Percentiles rank a stretch among this genome's conserved stretches.
Conservation (phyloP, 2,797 vertebrate genomes). For the Oophaga sylvatica region DNA sequence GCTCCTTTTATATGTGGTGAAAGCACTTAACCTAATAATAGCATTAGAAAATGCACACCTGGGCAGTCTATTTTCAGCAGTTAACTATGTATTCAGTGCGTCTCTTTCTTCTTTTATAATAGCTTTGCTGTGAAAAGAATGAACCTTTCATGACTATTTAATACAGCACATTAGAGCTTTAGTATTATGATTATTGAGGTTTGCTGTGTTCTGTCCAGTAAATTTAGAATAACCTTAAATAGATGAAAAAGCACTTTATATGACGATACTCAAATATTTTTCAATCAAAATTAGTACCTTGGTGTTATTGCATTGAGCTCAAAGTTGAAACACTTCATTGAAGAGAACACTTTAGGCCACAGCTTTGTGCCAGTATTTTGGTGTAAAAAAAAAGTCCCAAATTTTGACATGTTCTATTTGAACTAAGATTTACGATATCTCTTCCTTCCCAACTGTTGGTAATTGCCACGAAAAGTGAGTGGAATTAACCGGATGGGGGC, state of each 20-base stretch:
- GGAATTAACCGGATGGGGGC: too few relatives aligned
- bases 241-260: too few relatives aligned
- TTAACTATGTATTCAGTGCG: constrained; percentile 26
- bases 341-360: too few relatives aligned
- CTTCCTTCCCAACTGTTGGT: too few relatives aligned
- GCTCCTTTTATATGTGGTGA: constrained; percentile 16
- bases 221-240: neutral
- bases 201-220: neutral
- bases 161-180: neutral
- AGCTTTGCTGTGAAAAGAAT: neutral
- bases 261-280: too few relatives aligned
- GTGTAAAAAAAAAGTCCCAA: too few relatives aligned
- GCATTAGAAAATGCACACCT: constrained; percentile 23
- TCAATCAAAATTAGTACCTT: neutral
- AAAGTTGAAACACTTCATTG: neutral
- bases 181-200: neutral
- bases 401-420: too few relatives aligned
- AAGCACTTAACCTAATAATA: constrained; percentile 35
- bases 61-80: constrained; percentile 37
- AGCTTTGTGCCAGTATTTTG: too few relatives aligned
- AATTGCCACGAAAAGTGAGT: too few relatives aligned
- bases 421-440: too few relatives aligned
- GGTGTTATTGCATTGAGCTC: neutral
- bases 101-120: constrained; percentile 9
- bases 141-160: neutral